Conservation (phyloP, 1,140 invertebrate species). For the Dinoponera quadriceps region DNA sequence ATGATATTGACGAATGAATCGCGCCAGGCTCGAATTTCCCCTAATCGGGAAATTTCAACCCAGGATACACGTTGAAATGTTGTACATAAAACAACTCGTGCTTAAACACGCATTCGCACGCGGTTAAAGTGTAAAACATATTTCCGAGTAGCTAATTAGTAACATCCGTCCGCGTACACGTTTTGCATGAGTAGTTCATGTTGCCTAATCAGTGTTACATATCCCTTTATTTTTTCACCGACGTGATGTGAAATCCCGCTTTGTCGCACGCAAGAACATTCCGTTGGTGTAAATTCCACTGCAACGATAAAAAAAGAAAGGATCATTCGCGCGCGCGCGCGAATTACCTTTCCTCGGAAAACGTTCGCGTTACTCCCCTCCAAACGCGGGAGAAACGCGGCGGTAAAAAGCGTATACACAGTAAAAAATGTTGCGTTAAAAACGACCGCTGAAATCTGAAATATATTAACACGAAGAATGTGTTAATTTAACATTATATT, state of each 20-base stretch:
- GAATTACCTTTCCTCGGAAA: not conserved
- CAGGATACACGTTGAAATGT: not conserved
- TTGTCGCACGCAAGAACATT: not conserved
- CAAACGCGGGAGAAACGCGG: too few species aligned
- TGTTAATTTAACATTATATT: too few species aligned
- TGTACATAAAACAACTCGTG: not conserved
- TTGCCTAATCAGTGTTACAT: not conserved
- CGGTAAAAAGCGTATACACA: too few species aligned
- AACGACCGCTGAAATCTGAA: too few species aligned
- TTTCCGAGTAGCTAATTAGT: not conserved
- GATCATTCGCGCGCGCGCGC: not conserved
- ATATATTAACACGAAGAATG: too few species aligned
- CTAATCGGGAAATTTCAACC: too few species aligned
- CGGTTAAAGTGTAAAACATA: not conserved
- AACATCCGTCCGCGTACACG: not conserved
- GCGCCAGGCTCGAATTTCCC: too few species aligned
- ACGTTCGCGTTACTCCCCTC: too few species aligned
- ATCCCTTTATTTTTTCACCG: not conserved
- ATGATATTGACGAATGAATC: too few species aligned
- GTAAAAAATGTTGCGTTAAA: too few species aligned
- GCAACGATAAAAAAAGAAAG: not conserved
- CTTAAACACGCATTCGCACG: not conserved
- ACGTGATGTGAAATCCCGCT: not conserved
- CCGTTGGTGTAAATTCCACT: not conserved
- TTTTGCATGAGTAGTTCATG: conserved; percentile 23